Percentiles rank a stretch among this genome's conserved stretches.
Evolutionary conservation across 2,113 vertebrate species (phyloP).

Genomic region (Sorex fumeus): DNA sequence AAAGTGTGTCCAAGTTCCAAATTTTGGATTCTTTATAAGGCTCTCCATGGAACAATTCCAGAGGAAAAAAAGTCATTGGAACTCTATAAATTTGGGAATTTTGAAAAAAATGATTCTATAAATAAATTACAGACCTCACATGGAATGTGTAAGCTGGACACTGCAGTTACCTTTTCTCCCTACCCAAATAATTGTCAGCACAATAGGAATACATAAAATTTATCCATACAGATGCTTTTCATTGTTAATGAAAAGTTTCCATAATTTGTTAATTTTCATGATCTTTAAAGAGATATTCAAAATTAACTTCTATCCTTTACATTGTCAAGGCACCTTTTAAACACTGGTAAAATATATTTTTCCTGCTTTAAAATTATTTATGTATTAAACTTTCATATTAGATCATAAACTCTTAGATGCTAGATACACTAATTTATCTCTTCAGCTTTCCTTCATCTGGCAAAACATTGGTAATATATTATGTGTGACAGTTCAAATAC

Average conservation of each 20-base stretch:
- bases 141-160: background rate
- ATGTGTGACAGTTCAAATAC: background rate
- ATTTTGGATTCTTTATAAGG: background rate
- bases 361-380: constrained; percentile 44
- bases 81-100: background rate
- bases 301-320: constrained; percentile 13
- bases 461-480: background rate
- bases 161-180: background rate
- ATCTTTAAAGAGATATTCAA: background rate
- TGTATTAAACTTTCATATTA: background rate
- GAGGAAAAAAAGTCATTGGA: background rate
- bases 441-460: background rate
- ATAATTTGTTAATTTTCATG: constrained; percentile 36
- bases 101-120: background rate
- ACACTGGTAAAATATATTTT: too few species aligned
- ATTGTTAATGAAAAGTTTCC: constrained; percentile 51
- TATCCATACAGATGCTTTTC: background rate
- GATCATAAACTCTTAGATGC: background rate
- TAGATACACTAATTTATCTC: constrained; percentile 37
- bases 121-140: background rate
- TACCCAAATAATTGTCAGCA: constrained; percentile 6
- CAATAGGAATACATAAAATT: background rate
- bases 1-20: constrained; percentile 1
- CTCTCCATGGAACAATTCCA: background rate
- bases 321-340: background rate